phyloP scores from a whole-genome alignment of 1,140 invertebrate species.

The Hyphantria cunea region DNA sequence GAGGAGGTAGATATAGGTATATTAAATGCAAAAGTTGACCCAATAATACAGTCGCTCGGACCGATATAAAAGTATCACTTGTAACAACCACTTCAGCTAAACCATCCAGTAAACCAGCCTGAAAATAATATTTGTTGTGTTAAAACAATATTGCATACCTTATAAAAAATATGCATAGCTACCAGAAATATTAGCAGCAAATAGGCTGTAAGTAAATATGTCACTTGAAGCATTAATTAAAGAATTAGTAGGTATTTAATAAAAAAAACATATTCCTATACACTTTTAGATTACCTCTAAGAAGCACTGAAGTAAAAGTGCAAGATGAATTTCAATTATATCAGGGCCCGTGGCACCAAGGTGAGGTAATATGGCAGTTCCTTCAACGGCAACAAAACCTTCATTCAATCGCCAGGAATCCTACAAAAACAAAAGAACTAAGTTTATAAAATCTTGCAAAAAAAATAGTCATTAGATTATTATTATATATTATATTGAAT shows the following conservation, averaged over 20 bases:
- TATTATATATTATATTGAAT: too few relatives aligned
- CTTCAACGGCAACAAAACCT: slow-evolving; percentile 96
- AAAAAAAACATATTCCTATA: too few relatives aligned
- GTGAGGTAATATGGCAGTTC: slow-evolving; percentile 90
- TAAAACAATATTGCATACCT: slow-evolving; percentile 1
- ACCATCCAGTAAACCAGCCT: slow-evolving; percentile 92
- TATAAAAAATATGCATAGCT: too few relatives aligned
- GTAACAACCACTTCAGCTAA: slow-evolving; percentile 95
- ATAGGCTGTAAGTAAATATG: too few relatives aligned
- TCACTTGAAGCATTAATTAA: too few relatives aligned
- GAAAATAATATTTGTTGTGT: slow-evolving; percentile 19
- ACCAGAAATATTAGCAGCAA: too few relatives aligned
- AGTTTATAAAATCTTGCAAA: background rate
- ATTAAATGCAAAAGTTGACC: slow-evolving; percentile 93
- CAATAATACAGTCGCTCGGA: slow-evolving; percentile 94
- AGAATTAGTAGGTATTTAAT: too few relatives aligned
- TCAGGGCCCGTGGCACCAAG: slow-evolving; percentile 92
- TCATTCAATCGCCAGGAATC: slow-evolving; percentile 94
- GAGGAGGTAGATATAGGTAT: slow-evolving; percentile 91
- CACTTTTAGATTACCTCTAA: slow-evolving; percentile 82
- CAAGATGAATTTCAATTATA: slow-evolving; percentile 94
- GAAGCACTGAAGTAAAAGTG: slow-evolving; percentile 94
- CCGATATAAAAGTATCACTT: slow-evolving; percentile 93
- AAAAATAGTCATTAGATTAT: background rate
- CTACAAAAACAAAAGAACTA: slow-evolving; percentile 56